Base-by-base conservation (phyloP, 2,888 invertebrate genomes). In the Atrina japonica region DNA sequence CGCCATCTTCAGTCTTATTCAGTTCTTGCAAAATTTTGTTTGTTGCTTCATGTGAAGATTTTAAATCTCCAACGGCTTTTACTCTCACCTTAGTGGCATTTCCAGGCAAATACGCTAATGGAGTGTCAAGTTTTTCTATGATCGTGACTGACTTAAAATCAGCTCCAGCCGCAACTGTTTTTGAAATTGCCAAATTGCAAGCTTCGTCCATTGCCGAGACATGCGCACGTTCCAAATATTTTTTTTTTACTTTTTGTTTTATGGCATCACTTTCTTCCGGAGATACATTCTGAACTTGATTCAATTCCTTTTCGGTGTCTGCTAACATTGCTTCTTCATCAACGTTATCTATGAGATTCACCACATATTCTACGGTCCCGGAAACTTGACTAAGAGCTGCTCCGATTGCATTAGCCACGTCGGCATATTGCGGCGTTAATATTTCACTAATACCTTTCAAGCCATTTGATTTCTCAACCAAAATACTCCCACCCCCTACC, bases 341-440 rank as follows among this genome's bases (percentile, higher is more conserved):
- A 0, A 82, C 50, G 21, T 69, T 70, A 27, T 79, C 72, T 18
- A 76, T 64, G 21, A 88, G 67, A 55, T 76, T 78, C 7, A 82
- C 80, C 1, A 86, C 81, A 1, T 70, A 59, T 53, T 88, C 88
- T 6, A 84, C 69, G 21, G 47, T 77, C 2, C 82, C 81, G 2
- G 86, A 81, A 1, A 89, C 80, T 65, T 89, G 88, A 61, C 88
- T 85, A 1, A 89, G 75, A 1, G 88, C 89, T 5, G 89, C 89
- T 9, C 89, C 89, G 2, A 89, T 83, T 5, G 89, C 89, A 77
- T 89, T 89, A 5, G 89, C 89, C 18, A 89, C 88, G 53, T 86
- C 82, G 40, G 69, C 80, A 65, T 84, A 63, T 18, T 76, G 61
- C 6, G 86, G 86, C 3, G 72, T 52, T 2, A 83, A 58, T 0